Evolutionary conservation across 2,797 vertebrate species (phyloP), one percentile per base, ranked within the genome.

Genomic region (Chloroceryle amazona): DNA sequence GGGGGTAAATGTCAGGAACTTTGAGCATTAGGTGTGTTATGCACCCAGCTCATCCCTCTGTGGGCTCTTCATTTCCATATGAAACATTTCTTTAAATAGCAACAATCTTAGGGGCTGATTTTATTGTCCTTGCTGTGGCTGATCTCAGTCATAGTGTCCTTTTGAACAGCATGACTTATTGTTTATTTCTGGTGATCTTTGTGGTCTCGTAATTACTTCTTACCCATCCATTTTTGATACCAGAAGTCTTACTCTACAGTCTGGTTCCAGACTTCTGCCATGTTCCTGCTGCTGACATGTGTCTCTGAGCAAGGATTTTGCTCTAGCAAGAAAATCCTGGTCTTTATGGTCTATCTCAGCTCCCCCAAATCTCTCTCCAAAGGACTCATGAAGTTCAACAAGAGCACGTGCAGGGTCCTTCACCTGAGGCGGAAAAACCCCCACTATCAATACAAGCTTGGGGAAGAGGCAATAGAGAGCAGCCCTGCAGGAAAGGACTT

Each of bases 1-100:
- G 80, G 63, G 72, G 42, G 75, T 65, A 90, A 92, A 90, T 22
- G 86, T 54, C 90, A 80, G 70, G 20, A 67, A 47, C 37, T 51
- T 91, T 75, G 46, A 91, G 54, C 82, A 54, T 81, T 88, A 52
- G 35, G 49, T 0, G 0, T 65, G 80, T 81, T 83, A 49, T 0
- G 0, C 75, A 86, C 87, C 85, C 80, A 72, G 68, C 72, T 81
- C 88, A 42, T 79, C 80, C 82, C 76, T 92, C 92, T 7, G 35
- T 21, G 80, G 87, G 80, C 80, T 83, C 22, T 79, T 94, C 90
- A 90, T 97, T 96, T 96, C 90, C 88, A 79, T 90, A 83, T 68
- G 86, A 95, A 95, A 84, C 76, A 74, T 91, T 83, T 74, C 72
- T 96, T 91, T 86, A 96, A 94, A 95, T 83, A 96, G 93, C 70